Evolutionary conservation across 2,113 vertebrate genomes (phyloP).

Genomic region (Pachypanchax playfairii): DNA sequence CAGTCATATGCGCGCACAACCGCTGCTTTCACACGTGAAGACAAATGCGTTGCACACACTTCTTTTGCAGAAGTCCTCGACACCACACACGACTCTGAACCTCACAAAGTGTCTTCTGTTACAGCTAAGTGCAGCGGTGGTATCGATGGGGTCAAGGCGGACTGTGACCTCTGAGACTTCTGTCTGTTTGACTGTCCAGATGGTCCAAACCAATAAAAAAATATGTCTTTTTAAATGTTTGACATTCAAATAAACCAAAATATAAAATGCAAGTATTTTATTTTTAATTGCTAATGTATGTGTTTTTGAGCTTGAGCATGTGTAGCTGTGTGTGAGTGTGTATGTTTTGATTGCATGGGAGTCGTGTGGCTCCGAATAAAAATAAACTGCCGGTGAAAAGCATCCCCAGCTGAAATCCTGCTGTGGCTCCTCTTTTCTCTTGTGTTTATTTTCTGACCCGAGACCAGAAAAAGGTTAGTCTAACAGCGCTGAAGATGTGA

Average conservation of each 20-base stretch:
- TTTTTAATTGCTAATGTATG: slow-evolving; percentile 34
- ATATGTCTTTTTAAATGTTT: background rate
- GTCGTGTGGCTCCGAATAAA: slow-evolving; percentile 41
- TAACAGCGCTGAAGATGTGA: slow-evolving; percentile 50
- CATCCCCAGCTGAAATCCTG: slow-evolving; percentile 23
- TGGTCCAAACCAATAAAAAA: slow-evolving; percentile 31
- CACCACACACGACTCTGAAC: slow-evolving; percentile 37
- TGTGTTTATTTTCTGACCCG: slow-evolving; percentile 61
- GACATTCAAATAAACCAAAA: slow-evolving; percentile 13
- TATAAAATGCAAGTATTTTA: slow-evolving; percentile 23
- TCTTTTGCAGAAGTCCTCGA: background rate
- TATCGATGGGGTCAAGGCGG: slow-evolving; percentile 60
- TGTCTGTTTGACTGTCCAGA: slow-evolving; percentile 54
- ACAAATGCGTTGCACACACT: slow-evolving; percentile 27
- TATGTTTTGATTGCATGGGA: slow-evolving; percentile 55
- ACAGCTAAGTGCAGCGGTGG: slow-evolving; percentile 66
- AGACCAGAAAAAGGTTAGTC: slow-evolving; percentile 61
- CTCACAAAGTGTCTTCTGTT: slow-evolving; percentile 64
- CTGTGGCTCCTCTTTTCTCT: slow-evolving; percentile 37
- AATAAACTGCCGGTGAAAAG: slow-evolving; percentile 58
- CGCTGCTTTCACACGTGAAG: slow-evolving; percentile 20
- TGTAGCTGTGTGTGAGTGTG: slow-evolving; percentile 13
- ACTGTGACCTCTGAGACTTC: slow-evolving; percentile 29
- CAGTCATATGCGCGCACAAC: slow-evolving; percentile 23
- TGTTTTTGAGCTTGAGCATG: slow-evolving; percentile 33